These are phyloP conservation scores for Panurus biarmicus DNA, from an alignment of 2,113 vertebrate genomes.

Conservation along the genomic window DNA sequence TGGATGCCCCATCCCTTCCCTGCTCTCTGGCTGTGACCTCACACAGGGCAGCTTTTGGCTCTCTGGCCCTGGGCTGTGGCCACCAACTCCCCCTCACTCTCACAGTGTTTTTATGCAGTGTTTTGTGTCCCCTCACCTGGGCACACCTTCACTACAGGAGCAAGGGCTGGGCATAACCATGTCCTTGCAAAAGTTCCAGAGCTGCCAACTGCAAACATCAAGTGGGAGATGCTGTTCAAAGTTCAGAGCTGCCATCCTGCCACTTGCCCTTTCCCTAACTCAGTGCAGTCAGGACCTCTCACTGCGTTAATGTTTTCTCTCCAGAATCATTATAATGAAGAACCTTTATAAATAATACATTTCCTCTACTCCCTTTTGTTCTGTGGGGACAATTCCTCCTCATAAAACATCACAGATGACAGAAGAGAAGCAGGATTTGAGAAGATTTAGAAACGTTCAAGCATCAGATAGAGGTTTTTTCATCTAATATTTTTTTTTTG, in stretches of 20 bases:
- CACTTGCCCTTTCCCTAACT: neutral
- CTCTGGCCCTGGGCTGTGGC: neutral
- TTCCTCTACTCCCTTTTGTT: conserved; percentile 8
- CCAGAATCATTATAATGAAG: neutral
- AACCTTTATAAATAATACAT: conserved; percentile 25
- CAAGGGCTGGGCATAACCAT: neutral
- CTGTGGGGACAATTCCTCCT: neutral
- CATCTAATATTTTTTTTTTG: neutral
- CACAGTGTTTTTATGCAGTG: neutral
- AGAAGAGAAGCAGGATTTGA: neutral
- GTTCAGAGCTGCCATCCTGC: neutral
- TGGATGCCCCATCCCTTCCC: neutral
- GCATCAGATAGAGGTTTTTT: neutral
- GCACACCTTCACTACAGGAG: neutral
- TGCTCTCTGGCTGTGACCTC: neutral
- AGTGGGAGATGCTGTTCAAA: neutral
- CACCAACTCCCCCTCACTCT: neutral
- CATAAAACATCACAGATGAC: neutral
- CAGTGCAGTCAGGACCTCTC: neutral
- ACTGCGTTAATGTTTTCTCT: conserved; percentile 13
- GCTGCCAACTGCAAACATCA: neutral
- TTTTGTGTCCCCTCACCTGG: neutral
- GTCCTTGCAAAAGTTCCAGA: neutral
- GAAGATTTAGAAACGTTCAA: neutral
- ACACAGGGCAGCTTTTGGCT: neutral